Conservation (phyloP, 2,888 invertebrate species). For the Junonia oenone region DNA sequence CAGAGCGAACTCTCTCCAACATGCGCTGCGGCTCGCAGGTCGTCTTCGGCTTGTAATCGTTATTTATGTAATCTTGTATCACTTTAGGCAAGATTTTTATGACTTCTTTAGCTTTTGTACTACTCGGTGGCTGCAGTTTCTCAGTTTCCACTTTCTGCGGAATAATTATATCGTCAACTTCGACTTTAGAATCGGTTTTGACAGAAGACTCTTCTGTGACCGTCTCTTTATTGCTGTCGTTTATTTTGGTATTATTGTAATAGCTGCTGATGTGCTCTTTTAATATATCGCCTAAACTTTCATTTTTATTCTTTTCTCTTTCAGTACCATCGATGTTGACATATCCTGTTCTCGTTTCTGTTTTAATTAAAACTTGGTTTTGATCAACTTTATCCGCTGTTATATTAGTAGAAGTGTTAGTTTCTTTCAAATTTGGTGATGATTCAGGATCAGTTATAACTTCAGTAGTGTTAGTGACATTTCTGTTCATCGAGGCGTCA, state of each 20-base stretch:
- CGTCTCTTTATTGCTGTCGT: constrained; percentile 29
- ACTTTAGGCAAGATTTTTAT: constrained; percentile 76
- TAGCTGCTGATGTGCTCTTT: constrained; percentile 55
- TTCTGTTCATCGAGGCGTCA: constrained; percentile 46
- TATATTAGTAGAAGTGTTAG: constrained; percentile 9
- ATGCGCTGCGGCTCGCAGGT: constrained; percentile 86
- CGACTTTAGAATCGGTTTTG: constrained; percentile 37
- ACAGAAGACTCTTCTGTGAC: constrained; percentile 11
- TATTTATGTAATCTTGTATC: constrained; percentile 77
- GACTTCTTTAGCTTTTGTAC: constrained; percentile 52
- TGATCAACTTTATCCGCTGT: constrained; percentile 36
- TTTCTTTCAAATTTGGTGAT: constrained; percentile 15
- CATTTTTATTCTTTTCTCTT: constrained; percentile 57
- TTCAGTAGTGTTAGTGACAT: constrained; percentile 31
- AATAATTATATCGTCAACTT: constrained; percentile 66
- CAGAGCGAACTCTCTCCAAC: constrained; percentile 84
- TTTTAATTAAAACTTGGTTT: constrained; percentile 60
- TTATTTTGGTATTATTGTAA: constrained; percentile 43
- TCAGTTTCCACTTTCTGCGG: constrained; percentile 41
- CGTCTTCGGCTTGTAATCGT: constrained; percentile 67
- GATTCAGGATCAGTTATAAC: constrained; percentile 6
- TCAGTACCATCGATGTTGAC: constrained; percentile 70
- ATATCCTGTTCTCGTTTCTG: constrained; percentile 66
- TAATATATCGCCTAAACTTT: constrained; percentile 51
- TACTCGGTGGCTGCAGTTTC: constrained; percentile 50